A percentile compares a stretch with the other conserved stretches of the same genome.
phyloP scores from a whole-genome alignment of 2,113 vertebrate species.

The Tapirus terrestris region DNA sequence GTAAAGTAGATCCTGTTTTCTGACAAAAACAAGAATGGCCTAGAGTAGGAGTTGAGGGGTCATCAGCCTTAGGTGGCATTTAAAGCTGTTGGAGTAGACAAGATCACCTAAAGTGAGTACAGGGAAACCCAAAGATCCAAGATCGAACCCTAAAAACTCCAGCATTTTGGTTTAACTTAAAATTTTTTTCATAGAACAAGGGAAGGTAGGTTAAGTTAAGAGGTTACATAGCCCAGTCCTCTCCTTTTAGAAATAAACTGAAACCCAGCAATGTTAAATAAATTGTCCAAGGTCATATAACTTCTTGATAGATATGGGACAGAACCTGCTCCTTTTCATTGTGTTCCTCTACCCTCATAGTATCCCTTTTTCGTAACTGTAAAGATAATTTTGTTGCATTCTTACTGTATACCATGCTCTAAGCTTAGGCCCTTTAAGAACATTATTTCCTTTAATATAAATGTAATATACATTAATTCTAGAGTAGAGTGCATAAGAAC shows the following conservation, averaged over 20 bases:
- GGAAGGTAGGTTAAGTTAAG: not conserved
- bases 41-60: not conserved
- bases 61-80: not conserved
- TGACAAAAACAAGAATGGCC: not conserved
- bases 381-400: not conserved
- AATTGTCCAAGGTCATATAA: not conserved
- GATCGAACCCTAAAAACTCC: not conserved
- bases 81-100: not conserved
- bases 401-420: not conserved
- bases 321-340: not conserved
- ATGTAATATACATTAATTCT: not conserved
- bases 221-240: not conserved
- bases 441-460: not conserved
- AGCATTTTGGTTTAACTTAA: not conserved
- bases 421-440: not conserved
- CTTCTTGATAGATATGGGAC: not conserved
- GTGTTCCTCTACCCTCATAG: not conserved
- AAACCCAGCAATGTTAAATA: not conserved
- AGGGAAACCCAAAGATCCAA: not conserved
- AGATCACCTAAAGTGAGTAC: not conserved
- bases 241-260: not conserved
- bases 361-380: not conserved
- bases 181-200: not conserved
- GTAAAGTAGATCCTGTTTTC: not conserved
- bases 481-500: not conserved